Base-by-base conservation (phyloP, 2,797 vertebrate species). In the Chelidonichthys spinosus region DNA sequence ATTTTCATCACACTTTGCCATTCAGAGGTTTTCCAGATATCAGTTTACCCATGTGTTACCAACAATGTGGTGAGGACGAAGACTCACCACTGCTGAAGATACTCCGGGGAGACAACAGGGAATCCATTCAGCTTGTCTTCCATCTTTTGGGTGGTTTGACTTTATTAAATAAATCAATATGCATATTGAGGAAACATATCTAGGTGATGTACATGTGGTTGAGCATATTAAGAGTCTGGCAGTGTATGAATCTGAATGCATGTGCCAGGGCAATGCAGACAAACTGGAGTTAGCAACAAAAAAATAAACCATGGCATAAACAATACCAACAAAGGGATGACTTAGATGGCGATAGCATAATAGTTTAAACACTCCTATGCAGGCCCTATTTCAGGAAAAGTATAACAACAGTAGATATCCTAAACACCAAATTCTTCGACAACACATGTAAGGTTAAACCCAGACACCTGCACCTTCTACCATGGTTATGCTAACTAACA, bases 81-180 rank as follows among this genome's bases (percentile, higher is more conserved):
- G 54, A 95, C 95, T 95, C 94, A 96, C 95, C 95, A 96, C 90
- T 95, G 94, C 18, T 95, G 95, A 78, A 96, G 94, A 88, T 96
- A 96, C 89, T 95, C 95, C 85, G 94, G 93, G 78, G 94, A 95
- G 65, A 94, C 92, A 88, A 94, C 91, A 83, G 94, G 94, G 91
- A 95, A 89, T 94, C 94, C 93, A 78, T 93, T 94, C 92, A 93
- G 89, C 91, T 91, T 94, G 88, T 95, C 94, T 72, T 95, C 94
- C 95, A 96, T 96, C 92, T 91, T 93, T 87, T 77, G 90, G 92
- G 62, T 82, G 87, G 83, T 92, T 92, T 90, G 82, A 91, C 90
- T 93, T 93, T 74, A 82, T 89, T 82, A 84, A 85, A 94, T 88
- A 91, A 89, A 94, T 90, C 78, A 85, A 93, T 86, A 93, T 81